These are phyloP conservation scores for Thalpophila matura DNA, from an alignment of 2,888 invertebrate species.

Conservation along the genomic window DNA sequence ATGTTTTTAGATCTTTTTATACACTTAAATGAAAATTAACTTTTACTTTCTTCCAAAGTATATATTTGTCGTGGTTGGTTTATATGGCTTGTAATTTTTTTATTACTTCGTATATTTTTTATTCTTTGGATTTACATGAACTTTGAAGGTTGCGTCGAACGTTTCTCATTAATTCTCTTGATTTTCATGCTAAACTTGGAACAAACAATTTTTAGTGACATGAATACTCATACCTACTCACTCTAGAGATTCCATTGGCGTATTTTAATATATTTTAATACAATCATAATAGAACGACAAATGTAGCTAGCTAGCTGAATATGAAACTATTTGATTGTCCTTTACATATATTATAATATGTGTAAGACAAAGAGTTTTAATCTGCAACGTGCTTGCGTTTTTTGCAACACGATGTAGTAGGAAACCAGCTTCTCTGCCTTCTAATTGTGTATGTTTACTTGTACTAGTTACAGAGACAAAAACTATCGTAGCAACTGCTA, in stretches of 20 bases:
- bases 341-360: conserved; percentile 6
- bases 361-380: conserved; percentile 42
- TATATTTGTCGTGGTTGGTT: conserved; percentile 10
- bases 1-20: not conserved
- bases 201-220: conserved; percentile 29
- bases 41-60: conserved; percentile 22
- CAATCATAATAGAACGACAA: not conserved
- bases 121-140: conserved; percentile 37
- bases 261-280: conserved; percentile 15
- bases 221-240: conserved; percentile 10
- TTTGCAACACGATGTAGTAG: conserved; percentile 25
- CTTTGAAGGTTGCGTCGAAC: conserved; percentile 44
- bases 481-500: conserved; percentile 37
- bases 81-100: conserved; percentile 13
- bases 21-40: conserved; percentile 15
- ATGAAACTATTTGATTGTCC: not conserved
- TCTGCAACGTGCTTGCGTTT: conserved; percentile 26
- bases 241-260: conserved; percentile 27
- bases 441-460: conserved; percentile 42
- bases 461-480: conserved; percentile 39
- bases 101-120: conserved; percentile 19
- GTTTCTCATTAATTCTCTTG: conserved; percentile 32
- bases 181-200: conserved; percentile 34
- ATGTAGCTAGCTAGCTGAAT: conserved; percentile 6
- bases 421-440: conserved; percentile 32